Conservation (phyloP, 2,113 vertebrate species). For the Phylloscopus trochilus region DNA sequence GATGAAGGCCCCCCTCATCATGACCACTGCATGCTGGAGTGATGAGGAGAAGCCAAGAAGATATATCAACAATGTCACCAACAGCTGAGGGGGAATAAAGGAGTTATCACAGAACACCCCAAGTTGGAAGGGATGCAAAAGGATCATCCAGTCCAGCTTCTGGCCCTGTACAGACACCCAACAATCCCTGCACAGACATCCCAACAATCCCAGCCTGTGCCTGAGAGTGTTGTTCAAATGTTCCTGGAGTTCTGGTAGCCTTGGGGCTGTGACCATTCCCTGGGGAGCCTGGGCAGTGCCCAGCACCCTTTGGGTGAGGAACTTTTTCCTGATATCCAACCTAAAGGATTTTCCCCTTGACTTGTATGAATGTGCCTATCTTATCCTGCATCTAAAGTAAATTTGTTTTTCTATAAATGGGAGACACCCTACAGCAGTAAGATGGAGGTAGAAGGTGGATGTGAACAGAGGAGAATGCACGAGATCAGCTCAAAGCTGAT, state of each 20-base stretch:
- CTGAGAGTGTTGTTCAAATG: accelerated
- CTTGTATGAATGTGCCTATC: background rate
- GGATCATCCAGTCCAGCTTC: accelerated
- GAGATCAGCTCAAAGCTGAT: background rate
- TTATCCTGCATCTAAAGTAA: background rate
- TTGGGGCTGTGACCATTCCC: accelerated
- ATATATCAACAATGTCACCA: background rate
- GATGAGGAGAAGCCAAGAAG: background rate
- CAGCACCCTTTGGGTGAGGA: background rate
- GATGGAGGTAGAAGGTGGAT: background rate
- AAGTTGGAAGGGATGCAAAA: background rate
- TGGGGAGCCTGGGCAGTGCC: background rate
- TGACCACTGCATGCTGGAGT: accelerated
- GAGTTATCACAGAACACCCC: background rate
- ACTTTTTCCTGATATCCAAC: background rate
- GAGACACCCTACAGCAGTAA: background rate
- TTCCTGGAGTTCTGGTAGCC: background rate
- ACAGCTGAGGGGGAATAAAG: background rate
- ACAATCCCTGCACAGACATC: background rate
- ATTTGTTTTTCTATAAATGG: background rate
- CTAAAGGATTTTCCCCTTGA: background rate
- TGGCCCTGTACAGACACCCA: background rate
- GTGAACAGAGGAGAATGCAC: background rate
- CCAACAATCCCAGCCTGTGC: background rate
- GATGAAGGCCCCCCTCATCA: accelerated